Conservation (phyloP, 2,113 vertebrate genomes). For the Mormoops blainvillei region DNA sequence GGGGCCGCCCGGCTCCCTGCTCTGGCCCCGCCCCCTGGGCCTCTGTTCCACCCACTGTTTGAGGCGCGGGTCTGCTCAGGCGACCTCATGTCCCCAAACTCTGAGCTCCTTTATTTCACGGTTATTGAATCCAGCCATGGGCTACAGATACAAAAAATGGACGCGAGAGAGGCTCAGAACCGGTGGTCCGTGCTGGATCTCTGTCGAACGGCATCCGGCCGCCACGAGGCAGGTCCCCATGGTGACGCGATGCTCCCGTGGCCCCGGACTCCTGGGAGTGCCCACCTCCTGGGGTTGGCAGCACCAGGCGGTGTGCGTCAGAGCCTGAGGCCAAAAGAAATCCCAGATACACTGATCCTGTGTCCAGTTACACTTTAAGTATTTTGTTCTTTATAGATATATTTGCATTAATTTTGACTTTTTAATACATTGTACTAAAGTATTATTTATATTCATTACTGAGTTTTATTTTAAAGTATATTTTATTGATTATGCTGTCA, state of each 20-base stretch:
- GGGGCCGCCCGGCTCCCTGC: neutral
- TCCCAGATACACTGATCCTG: rapidly evolving
- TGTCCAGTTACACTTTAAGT: neutral
- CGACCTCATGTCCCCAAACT: neutral
- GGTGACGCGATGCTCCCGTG: rapidly evolving
- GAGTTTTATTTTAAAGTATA: too few species aligned
- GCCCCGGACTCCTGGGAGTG: rapidly evolving
- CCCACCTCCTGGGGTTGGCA: too few species aligned
- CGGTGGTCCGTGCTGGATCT: rapidly evolving
- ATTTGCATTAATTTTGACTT: neutral
- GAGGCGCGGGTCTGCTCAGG: neutral
- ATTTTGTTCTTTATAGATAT: neutral
- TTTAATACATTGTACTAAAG: neutral
- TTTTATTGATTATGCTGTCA: too few species aligned
- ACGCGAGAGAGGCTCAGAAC: rapidly evolving
- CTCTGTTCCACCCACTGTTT: neutral
- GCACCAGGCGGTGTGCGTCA: rapidly evolving
- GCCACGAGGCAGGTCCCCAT: rapidly evolving
- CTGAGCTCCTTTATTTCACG: neutral
- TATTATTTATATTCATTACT: neutral
- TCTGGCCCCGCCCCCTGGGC: neutral
- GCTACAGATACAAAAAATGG: neutral
- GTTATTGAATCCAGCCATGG: neutral
- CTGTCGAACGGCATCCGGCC: neutral
- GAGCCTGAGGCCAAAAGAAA: neutral